A percentile compares a stretch with the other conserved stretches of the same genome.
Evolutionary conservation across 2,888 invertebrate genomes (phyloP).

Genomic region (Spilarctia lutea): DNA sequence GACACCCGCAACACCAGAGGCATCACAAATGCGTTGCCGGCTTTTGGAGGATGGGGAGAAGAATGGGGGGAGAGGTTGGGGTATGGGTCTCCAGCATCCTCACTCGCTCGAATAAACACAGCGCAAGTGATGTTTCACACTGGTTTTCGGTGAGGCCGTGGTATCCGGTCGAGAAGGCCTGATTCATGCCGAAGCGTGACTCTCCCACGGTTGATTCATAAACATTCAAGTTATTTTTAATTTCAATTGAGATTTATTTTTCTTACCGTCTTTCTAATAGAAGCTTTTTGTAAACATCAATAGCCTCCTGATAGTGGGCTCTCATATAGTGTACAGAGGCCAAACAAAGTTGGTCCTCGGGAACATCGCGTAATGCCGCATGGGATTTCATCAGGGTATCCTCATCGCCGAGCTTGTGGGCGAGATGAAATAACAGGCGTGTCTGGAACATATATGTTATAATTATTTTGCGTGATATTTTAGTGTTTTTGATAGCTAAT

Average conservation of each 20-base stretch:
- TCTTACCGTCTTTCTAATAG: slow-evolving; percentile 95
- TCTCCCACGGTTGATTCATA: too few relatives aligned
- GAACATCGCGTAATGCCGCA: slow-evolving; percentile 93
- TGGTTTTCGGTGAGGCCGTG: too few relatives aligned
- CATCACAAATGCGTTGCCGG: too few relatives aligned
- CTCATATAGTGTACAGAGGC: slow-evolving; percentile 98
- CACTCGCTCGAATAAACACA: too few relatives aligned
- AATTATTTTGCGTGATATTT: background rate
- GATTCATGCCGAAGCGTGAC: too few relatives aligned
- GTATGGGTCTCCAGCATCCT: too few relatives aligned
- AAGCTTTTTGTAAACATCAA: slow-evolving; percentile 98
- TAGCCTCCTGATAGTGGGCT: slow-evolving; percentile 99
- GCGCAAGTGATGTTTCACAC: too few relatives aligned
- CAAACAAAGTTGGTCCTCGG: slow-evolving; percentile 97
- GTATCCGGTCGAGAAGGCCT: too few relatives aligned
- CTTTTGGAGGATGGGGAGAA: too few relatives aligned
- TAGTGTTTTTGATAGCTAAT: background rate
- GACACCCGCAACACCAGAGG: too few relatives aligned
- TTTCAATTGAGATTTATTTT: background rate
- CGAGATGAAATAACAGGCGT: slow-evolving; percentile 95
- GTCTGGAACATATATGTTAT: slow-evolving; percentile 78
- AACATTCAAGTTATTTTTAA: too few relatives aligned
- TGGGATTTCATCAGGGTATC: slow-evolving; percentile 93
- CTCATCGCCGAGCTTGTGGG: slow-evolving; percentile 97
- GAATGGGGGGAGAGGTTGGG: too few relatives aligned